A percentile compares a stretch with the other conserved stretches of the same genome.
phyloP scores from a whole-genome alignment of 2,888 invertebrate species.

The Ophion obscuratus region DNA sequence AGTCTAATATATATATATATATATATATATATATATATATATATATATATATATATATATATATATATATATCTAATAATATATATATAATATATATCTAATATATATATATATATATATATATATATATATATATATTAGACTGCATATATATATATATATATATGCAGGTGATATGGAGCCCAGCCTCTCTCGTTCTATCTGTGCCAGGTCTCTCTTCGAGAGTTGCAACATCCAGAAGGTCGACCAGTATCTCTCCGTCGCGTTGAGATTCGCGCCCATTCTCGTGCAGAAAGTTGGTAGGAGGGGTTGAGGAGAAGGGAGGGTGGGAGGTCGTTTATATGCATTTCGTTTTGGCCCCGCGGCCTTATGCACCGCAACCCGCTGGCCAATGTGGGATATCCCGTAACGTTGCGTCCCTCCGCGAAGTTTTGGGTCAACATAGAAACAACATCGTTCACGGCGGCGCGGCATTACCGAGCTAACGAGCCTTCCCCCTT shows the following conservation, averaged over 20 bases:
- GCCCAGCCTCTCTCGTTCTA: conserved; percentile 78
- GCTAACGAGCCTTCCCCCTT: conserved; percentile 35
- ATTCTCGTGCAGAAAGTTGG: conserved; percentile 39
- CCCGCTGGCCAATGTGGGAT: conserved; percentile 48
- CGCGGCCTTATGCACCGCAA: conserved; percentile 47
- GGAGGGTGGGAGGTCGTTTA: conserved; percentile 9
- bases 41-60: too few species aligned
- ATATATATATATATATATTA: conserved; percentile 31
- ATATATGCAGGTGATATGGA: conserved; percentile 34
- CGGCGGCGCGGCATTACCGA: not conserved
- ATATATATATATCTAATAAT: too few species aligned
- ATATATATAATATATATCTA: too few species aligned
- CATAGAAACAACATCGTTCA: conserved; percentile 3
- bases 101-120: not conserved
- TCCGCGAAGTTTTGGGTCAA: conserved; percentile 23
- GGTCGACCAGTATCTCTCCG: conserved; percentile 82
- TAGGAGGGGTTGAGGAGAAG: not conserved
- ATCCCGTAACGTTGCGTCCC: conserved; percentile 50
- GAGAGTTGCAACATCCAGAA: conserved; percentile 82
- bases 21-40: too few species aligned
- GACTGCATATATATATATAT: conserved; percentile 4
- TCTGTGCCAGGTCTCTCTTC: conserved; percentile 81
- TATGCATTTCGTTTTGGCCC: conserved; percentile 53
- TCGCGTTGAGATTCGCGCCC: conserved; percentile 58
- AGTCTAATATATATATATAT: too few species aligned